Evolutionary conservation across 2,888 invertebrate species (phyloP), one percentile per base, ranked within the genome.

Genomic region (Orthonevra nobilis): DNA sequence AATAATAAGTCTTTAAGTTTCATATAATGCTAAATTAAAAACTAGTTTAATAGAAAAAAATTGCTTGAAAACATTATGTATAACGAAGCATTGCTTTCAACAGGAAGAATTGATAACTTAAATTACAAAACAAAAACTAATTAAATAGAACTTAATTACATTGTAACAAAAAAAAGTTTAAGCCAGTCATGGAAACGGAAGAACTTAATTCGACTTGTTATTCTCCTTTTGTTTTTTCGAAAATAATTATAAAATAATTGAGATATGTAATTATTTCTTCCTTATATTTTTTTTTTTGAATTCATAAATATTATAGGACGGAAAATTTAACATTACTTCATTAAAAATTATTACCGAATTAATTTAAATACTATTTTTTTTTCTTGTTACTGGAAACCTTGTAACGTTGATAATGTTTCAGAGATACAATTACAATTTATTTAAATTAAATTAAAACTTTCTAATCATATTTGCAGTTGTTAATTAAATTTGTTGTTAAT

Each of bases 301-400:
- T 46, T 69, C n/a, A 69, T 58, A 58, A 69, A 69, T 60, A 69
- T 50, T 69, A 46, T 52, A 77, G 77, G 77, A 77, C 77, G 77
- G 77, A 77, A 66, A 77, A 46, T 46, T 77, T 38, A 70, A 38
- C 70, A 58, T 5, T 50, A 44, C 15, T 19, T 61, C 30, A 74
- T 50, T 61, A 14, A 42, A 48, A 54, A 36, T 26, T 28, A 46
- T 32, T 46, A 4, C 3, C 23, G 5, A 23, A 23, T 23, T 23
- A 23, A 23, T 4, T 4, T 23, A 23, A 23, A 4, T 23, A 23
- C 5, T 23, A 23, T 23, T 23, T 23, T 4, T 5, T 23, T 23
- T 23, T 23, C 23, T 23, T 23, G 23, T 23, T 3, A 23, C 23
- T 23, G 23, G n/a, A n/a, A n/a, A n/a, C n/a, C n/a, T n/a, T n/a